Evolutionary conservation across 2,888 invertebrate species (phyloP).

Genomic region (Drosophila mimica): DNA sequence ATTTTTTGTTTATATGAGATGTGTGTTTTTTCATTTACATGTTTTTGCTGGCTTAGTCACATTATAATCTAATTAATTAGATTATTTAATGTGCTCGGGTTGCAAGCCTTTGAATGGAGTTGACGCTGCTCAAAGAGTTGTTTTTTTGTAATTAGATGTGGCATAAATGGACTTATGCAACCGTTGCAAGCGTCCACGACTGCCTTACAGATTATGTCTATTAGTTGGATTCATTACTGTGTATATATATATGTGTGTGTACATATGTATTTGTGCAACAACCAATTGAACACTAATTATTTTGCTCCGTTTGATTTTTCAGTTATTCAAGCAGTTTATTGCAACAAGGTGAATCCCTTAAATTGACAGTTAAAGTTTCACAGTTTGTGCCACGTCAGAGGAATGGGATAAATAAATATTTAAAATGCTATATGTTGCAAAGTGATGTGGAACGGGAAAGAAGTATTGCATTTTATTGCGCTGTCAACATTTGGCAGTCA

Average conservation of each 20-base stretch:
- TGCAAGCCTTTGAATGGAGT: neutral
- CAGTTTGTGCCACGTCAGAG: neutral
- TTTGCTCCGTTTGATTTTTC: neutral
- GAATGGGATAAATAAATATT: neutral
- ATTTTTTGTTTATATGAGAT: neutral
- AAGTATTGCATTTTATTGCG: constrained; percentile 18
- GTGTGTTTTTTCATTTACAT: neutral
- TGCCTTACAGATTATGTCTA: neutral
- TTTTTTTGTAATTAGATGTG: neutral
- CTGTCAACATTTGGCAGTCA: constrained; percentile 27
- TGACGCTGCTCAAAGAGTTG: neutral
- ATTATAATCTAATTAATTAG: neutral
- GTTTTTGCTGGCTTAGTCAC: neutral
- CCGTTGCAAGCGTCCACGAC: neutral
- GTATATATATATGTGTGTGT: neutral
- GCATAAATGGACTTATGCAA: neutral
- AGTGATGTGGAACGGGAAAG: neutral
- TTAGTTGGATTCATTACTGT: neutral
- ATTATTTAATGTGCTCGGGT: neutral
- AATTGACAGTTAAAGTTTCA: neutral
- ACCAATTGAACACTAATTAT: neutral
- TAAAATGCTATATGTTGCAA: neutral
- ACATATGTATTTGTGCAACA: neutral
- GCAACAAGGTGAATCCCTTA: neutral
- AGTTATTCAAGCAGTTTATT: neutral